A percentile compares a stretch with the other conserved stretches of the same genome.
phyloP scores from a whole-genome alignment of 2,888 invertebrate species.

The Macrophya annulata region DNA sequence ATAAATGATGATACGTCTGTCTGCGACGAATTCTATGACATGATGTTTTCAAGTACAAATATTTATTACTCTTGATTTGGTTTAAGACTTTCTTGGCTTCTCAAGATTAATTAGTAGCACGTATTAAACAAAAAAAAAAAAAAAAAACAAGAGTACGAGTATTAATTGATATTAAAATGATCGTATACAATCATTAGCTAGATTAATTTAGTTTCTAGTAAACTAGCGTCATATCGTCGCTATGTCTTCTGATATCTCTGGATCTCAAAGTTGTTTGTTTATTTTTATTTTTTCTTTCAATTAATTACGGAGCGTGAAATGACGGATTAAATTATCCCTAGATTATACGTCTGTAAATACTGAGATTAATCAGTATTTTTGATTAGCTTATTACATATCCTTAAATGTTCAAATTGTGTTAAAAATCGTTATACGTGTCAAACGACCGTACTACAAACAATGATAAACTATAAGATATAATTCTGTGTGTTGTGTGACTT shows the following conservation, averaged over 20 bases:
- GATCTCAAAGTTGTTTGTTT: not conserved
- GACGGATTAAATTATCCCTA: not conserved
- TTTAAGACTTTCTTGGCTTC: not conserved
- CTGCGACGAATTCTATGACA: not conserved
- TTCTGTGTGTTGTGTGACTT: not conserved
- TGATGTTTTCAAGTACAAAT: conserved; percentile 41
- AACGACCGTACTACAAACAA: conserved; percentile 6
- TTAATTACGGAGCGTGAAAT: not conserved
- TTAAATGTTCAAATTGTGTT: not conserved
- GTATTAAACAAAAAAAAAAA: not conserved
- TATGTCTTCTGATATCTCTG: not conserved
- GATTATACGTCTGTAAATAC: not conserved
- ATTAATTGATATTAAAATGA: not conserved
- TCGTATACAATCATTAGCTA: not conserved
- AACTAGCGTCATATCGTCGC: not conserved
- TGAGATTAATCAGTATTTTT: not conserved
- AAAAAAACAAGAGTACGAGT: not conserved
- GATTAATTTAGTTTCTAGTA: not conserved
- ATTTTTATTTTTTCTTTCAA: not conserved
- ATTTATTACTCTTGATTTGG: conserved; percentile 20
- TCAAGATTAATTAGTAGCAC: not conserved
- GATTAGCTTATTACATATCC: not conserved
- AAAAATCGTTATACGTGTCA: not conserved
- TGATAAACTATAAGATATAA: not conserved
- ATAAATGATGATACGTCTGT: not conserved